phyloP scores from a whole-genome alignment of 2,113 vertebrate species.

The Catharus fuscescens region DNA sequence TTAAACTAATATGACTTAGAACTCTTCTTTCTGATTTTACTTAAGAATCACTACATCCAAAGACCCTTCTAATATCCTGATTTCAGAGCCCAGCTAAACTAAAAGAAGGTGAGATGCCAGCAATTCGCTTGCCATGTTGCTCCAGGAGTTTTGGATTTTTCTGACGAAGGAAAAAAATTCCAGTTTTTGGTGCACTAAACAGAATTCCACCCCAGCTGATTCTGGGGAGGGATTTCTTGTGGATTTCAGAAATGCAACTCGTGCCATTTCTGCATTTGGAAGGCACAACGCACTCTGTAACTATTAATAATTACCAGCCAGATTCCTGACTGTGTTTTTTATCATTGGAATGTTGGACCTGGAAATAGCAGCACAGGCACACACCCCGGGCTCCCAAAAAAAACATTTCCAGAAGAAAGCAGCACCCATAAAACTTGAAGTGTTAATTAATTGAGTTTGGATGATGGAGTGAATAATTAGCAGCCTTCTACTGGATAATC shows the following conservation, averaged over 20 bases:
- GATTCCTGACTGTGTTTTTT: constrained; percentile 18
- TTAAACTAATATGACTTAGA: background rate
- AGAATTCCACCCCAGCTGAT: background rate
- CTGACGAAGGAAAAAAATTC: background rate
- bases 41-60: background rate
- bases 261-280: background rate
- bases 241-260: background rate
- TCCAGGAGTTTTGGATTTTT: background rate
- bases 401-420: background rate
- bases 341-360: constrained; percentile 16
- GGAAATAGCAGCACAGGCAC: background rate
- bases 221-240: background rate
- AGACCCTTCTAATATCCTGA: background rate
- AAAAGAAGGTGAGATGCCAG: background rate
- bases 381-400: background rate
- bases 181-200: background rate
- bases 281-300: background rate
- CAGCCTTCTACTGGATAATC: background rate
- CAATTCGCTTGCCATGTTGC: background rate
- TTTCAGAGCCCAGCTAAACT: background rate
- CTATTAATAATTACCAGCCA: constrained; percentile 21
- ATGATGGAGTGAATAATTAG: background rate
- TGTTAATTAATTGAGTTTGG: background rate
- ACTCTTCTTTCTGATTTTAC: background rate
- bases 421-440: background rate